These are phyloP conservation scores for Stichodactyla helianthus DNA, from an alignment of 64 coral and sea anemone species.

Conservation along the genomic window DNA sequence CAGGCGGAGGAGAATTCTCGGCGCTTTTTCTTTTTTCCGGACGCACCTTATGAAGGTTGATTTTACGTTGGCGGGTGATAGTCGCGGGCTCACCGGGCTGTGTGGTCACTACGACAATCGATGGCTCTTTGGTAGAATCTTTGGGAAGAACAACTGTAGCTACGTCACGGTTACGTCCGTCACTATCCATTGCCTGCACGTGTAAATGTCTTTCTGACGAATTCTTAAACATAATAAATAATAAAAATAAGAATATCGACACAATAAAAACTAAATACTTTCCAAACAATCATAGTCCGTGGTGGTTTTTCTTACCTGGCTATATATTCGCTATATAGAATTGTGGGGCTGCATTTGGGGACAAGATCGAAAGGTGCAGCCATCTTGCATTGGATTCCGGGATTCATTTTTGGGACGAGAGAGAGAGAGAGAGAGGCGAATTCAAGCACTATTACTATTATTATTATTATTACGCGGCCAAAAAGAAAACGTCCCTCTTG, in stretches of 20 bases:
- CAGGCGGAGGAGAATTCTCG: background rate
- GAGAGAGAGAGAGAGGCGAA: too few relatives aligned
- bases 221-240: background rate
- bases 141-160: constrained; percentile 16
- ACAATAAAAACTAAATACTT: too few relatives aligned
- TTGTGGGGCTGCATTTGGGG: too few relatives aligned
- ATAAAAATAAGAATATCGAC: background rate
- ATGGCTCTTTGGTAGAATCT: background rate
- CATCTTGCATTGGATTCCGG: too few relatives aligned
- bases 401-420: too few relatives aligned
- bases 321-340: too few relatives aligned
- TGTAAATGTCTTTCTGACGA: constrained; percentile 17
- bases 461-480: too few relatives aligned
- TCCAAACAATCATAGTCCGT: too few relatives aligned
- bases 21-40: background rate
- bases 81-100: background rate
- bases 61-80: constrained; percentile 1
- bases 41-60: background rate
- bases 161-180: background rate
- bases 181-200: background rate
- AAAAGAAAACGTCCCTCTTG: too few relatives aligned
- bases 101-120: constrained; percentile 7
- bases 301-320: too few relatives aligned
- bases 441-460: too few relatives aligned
- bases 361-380: too few relatives aligned